Evolutionary conservation across 2,888 invertebrate species (phyloP), one percentile per base, ranked within the genome.

Genomic region (Aelia acuminata): DNA sequence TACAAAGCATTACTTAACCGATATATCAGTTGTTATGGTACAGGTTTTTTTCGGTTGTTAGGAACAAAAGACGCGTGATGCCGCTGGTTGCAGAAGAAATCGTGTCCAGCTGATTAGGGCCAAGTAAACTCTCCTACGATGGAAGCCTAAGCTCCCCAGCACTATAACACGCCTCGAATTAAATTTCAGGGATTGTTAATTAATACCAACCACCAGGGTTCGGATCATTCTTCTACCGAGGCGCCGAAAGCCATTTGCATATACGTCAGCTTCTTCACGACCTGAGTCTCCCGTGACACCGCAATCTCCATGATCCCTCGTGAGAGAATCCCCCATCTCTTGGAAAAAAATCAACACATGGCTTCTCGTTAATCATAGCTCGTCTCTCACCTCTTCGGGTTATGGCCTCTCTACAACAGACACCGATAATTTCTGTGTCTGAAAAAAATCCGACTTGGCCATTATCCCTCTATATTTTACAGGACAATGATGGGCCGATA

Each of bases 291-390:
- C 80, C 80, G 43, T 80, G n/a, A 47, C 80, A 80, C 39, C 43
- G 80, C 39, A 47, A 80, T 47, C 80, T n/a, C 63, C 31, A 70
- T 70, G 63, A 70, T 80, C 80, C 43, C 80, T 43, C 43, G 80
- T 80, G 80, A 80, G 80, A 80, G 80, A 80, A 80, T 80, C 80
- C 80, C n/a, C 43, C 47, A 43, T 39, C 80, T 43, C 43, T 13
- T 80, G 43, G 80, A 80, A 80, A 80, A 70, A 43, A 80, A 80
- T 80, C 80, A 80, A 80, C 80, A 80, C 80, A 80, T 80, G 80
- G 80, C 80, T 80, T 35, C 80, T 80, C 80, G 80, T 80, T 80
- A 80, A 80, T 80, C 80, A 80, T 80, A 80, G 39, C 80, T 80
- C 43, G 43, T 80, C 80, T n/a, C 80, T 43, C 80, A 70, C 35